Conservation (phyloP, 2,797 vertebrate genomes). For the Micropoecilia bifurca region DNA sequence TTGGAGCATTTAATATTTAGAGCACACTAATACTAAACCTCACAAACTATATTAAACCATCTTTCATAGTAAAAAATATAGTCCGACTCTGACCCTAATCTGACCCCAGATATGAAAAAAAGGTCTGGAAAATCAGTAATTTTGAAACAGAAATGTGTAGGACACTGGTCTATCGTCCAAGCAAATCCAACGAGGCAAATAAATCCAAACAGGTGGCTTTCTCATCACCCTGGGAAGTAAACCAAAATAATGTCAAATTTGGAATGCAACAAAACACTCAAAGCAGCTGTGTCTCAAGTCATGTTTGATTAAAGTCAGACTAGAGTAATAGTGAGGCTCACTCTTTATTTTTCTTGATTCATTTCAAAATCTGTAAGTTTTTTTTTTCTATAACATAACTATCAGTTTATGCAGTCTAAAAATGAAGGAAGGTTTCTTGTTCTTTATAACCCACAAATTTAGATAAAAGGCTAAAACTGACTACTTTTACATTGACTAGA, state of each 20-base stretch:
- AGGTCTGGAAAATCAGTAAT: neutral
- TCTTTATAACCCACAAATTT: neutral
- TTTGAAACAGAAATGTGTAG: neutral
- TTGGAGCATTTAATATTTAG: neutral
- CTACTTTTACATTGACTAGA: neutral
- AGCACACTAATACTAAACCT: neutral
- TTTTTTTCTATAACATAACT: neutral
- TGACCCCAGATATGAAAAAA: neutral
- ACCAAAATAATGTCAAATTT: conserved; percentile 1
- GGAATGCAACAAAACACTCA: neutral
- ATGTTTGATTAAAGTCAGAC: neutral
- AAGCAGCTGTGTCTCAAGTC: neutral
- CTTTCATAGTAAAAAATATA: neutral
- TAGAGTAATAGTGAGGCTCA: neutral
- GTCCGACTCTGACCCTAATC: neutral
- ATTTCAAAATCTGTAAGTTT: neutral
- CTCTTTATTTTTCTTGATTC: neutral
- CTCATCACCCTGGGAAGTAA: neutral
- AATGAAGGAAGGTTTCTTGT: neutral
- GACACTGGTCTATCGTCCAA: neutral
- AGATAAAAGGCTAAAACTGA: neutral
- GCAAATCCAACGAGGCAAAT: neutral
- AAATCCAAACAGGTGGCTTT: neutral
- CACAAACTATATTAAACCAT: neutral
- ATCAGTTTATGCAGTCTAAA: neutral